Evolutionary conservation across 2,113 vertebrate species (phyloP).

Genomic region (Caloenas nicobarica): DNA sequence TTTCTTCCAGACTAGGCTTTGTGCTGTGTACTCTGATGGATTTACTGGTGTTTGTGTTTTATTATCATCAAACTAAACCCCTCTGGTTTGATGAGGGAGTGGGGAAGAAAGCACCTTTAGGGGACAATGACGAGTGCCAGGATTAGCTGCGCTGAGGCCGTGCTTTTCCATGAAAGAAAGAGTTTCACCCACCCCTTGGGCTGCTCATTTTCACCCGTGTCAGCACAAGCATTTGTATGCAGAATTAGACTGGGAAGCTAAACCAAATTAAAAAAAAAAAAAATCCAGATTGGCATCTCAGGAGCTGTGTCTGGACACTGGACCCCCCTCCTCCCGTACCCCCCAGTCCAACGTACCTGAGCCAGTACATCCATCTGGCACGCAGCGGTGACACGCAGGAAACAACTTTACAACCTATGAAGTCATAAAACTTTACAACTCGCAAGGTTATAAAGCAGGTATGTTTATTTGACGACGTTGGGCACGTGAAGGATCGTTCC

Average conservation of each 20-base stretch:
- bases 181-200: slow-evolving; percentile 28
- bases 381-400: too few relatives aligned
- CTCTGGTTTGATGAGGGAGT: neutral
- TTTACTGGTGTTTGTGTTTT: neutral
- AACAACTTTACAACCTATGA: too few relatives aligned
- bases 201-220: neutral
- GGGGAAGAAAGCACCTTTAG: neutral
- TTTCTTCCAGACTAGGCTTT: neutral
- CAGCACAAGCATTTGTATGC: neutral
- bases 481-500: too few relatives aligned
- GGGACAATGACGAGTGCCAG: neutral
- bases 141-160: neutral
- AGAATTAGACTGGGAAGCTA: neutral
- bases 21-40: neutral
- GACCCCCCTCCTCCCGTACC: too few relatives aligned
- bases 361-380: neutral
- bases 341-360: neutral
- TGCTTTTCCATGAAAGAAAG: neutral
- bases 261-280: neutral
- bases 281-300: neutral
- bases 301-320: neutral
- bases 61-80: neutral
- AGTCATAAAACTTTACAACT: too few relatives aligned
- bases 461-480: too few relatives aligned
- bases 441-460: too few relatives aligned